phyloP scores from a whole-genome alignment of 2,113 vertebrate species.

The Podocnemis expansa region DNA sequence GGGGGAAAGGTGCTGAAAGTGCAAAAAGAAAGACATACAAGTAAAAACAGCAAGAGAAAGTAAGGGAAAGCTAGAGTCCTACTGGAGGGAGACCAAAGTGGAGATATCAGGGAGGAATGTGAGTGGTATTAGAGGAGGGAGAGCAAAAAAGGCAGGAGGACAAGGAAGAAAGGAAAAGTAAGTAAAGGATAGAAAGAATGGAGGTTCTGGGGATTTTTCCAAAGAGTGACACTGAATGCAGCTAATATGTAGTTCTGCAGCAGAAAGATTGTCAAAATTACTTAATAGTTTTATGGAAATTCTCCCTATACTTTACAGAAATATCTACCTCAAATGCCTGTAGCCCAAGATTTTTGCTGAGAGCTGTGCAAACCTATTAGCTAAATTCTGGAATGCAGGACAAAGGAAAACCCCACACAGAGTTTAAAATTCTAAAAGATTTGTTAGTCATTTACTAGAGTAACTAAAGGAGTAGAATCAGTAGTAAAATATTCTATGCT shows the following conservation, averaged over 20 bases:
- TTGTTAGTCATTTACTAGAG: too few relatives aligned
- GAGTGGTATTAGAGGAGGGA: background rate
- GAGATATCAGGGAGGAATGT: background rate
- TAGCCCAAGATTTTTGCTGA: too few relatives aligned
- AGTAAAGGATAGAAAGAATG: constrained; percentile 3
- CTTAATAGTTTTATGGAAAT: background rate
- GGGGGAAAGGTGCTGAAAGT: background rate
- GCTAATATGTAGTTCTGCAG: background rate
- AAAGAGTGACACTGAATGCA: background rate
- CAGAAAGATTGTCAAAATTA: background rate
- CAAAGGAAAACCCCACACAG: too few relatives aligned
- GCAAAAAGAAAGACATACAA: background rate
- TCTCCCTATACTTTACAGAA: background rate
- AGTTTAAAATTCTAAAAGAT: too few relatives aligned
- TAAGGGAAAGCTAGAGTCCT: background rate
- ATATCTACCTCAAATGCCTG: background rate
- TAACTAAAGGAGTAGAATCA: too few relatives aligned
- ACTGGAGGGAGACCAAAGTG: background rate
- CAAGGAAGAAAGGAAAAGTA: constrained; percentile 8
- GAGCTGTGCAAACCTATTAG: too few relatives aligned
- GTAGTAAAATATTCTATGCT: too few relatives aligned
- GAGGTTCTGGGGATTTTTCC: background rate
- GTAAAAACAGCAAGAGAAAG: background rate
- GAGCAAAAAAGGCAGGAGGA: background rate
- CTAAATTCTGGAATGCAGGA: too few relatives aligned